Base-by-base conservation (phyloP, 2,888 invertebrate species). In the Chydorus sphaericus region DNA sequence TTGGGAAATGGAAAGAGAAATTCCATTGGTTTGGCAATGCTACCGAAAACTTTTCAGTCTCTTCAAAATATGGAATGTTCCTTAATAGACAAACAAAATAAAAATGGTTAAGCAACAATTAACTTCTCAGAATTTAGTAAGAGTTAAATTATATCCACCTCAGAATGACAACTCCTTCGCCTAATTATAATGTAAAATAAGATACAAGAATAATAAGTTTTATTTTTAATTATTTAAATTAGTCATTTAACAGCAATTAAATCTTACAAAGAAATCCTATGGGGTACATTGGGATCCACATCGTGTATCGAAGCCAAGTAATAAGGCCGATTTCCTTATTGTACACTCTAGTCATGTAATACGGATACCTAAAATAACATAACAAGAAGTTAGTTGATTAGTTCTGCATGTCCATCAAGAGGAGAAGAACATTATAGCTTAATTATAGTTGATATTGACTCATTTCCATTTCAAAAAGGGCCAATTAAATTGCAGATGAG, bases 251-350 rank as follows among this genome's bases (percentile, higher is more conserved):
- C n/a, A n/a, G n/a, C n/a, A n/a, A n/a, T n/a, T n/a, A n/a, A n/a
- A n/a, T n/a, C n/a, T n/a, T n/a, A 65, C 87, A 85, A 1, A 90
- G 66, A 62, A 92, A 81, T 6, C 93, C 94, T 37, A 92, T 67
- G 0, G 96, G 96, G 70, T 94, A 96, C 0, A 94, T 75, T 0
- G 89, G 82, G 61, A 96, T 88, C 94, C 94, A 97, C 56, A 90
- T 76, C 0, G 88, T 85, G 69, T 96, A 94, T 16, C 96, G 78
- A 3, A 96, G 71, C 94, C 94, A 96, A 0, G 90, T 93, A 8
- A 96, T 69, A 3, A 85, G 64, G 48, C 77, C 75, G 31, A 85
- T 74, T 58, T 88, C 81, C 28, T 78, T 79, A 57, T 85, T 81
- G 65, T 88, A 78, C 0, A 88, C 71, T 64, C 85, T 83, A 0